Evolutionary conservation across 2,888 invertebrate genomes (phyloP), one percentile per base, ranked within the genome.

Genomic region (Drosophila recens): DNA sequence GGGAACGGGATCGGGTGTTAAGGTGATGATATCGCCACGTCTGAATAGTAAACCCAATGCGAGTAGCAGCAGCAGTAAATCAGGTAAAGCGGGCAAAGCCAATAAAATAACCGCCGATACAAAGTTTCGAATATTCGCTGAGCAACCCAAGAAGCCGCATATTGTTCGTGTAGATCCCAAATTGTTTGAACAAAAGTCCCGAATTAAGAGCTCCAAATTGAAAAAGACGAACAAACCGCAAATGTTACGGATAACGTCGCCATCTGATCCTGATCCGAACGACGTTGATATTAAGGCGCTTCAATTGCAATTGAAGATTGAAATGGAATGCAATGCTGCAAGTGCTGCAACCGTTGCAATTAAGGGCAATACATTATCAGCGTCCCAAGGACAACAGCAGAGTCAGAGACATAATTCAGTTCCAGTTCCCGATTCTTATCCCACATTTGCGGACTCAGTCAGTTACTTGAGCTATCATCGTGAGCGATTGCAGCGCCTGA

Each of bases 91-190:
- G 57, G 42, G 57, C 8, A 78, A 62, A 13, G 48, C 52, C n/a
- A 67, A 46, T 27, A 64, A 65, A 20, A 67, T 61, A 49, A 52
- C 57, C 11, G 51, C 57, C 43, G 74, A 70, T n/a, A 45, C 67
- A 27, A 82, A 80, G 49, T 70, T 82, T 38, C 72, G 65, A 20
- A 61, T 70, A 67, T 74, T 76, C 27, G 69, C 70, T 54, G 73
- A 81, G 27, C 79, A 75, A 51, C 75, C 80, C 11, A 82, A 82
- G 51, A 82, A 82, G 48, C 58, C 82, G 36, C 73, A 79, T 15
- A 69, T 85, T 34, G 74, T 79, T 2, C 71, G 73, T 45, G 56
- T 71, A 8, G 80, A 80, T 53, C 54, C 74, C 8, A 82, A 82
- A 15, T 36, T 66, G 13, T 56, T 27, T 43, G 75, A 74, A 9